Base-by-base conservation (phyloP, 2,113 vertebrate genomes). In the Tamias sibiricus region DNA sequence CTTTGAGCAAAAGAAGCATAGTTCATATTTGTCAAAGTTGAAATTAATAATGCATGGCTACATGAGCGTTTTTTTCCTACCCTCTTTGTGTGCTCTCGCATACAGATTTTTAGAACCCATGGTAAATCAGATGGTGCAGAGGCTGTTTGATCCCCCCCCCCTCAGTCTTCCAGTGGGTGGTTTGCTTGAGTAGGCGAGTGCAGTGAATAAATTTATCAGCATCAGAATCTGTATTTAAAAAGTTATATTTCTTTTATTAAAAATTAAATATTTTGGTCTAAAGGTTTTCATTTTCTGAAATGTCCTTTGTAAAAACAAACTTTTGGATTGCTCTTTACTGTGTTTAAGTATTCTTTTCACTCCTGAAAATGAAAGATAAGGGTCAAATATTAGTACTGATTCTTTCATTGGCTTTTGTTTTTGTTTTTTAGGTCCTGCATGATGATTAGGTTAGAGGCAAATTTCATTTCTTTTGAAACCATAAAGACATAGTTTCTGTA, bases 61-160 rank as follows among this genome's bases (percentile, higher is more conserved):
- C 1, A 12, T 37, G 84, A 86, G 40, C 82, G 35, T 62, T 7
- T 4, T 93, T 93, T 79, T 69, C 47, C 24, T 35, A 20, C 6
- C 64, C 35, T 81, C 35, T 87, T 49, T 95, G 52, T 76, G 37
- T 90, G 82, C 92, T 96, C 28, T 71, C 97, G 57, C 81, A 92
- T 94, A 89, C 80, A 75, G 66, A 92, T 94, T 88, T 88, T 85
- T 92, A 86, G 96, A 97, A 86, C 69, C 69, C 68, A 9, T 74
- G 87, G 44, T 87, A 94, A 96, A 83, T 96, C 94, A 97, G 96
- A 96, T 95, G 95, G 74, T 94, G 79, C 88, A 96, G 94, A 94
- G 91, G 92, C 88, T 87, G 89, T 37, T 95, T 47, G 32, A n/a
- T n/a, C n/a, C n/a, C n/a, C n/a, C n/a, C n/a, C n/a, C n/a, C n/a